Evolutionary conservation across 2,888 invertebrate genomes (phyloP).

Genomic region (Allacma fusca): DNA sequence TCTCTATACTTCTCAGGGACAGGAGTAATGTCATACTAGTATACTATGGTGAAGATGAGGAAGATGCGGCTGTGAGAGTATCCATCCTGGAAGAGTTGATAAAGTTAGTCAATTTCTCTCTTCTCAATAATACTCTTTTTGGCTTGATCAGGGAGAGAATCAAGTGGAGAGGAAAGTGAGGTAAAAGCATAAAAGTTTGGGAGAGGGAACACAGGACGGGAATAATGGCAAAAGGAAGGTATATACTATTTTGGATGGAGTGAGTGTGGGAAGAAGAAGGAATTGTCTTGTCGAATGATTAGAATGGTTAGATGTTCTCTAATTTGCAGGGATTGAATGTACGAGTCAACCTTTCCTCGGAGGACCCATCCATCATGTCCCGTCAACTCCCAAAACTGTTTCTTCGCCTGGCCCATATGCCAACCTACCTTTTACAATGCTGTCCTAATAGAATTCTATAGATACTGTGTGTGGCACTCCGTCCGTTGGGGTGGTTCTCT

Average conservation of each 20-base stretch:
- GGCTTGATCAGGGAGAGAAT: background rate
- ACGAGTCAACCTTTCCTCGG: slow-evolving; percentile 60
- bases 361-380: slow-evolving; percentile 61
- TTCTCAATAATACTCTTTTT: background rate
- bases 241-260: background rate
- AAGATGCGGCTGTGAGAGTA: too few species aligned
- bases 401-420: slow-evolving; percentile 44
- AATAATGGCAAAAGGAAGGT: background rate
- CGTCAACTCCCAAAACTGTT: slow-evolving; percentile 59
- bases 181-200: slow-evolving; percentile 18
- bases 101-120: background rate
- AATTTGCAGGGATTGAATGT: slow-evolving; percentile 62
- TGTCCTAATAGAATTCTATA: slow-evolving; percentile 42
- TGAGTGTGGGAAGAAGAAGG: slow-evolving; percentile 29
- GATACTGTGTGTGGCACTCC: background rate
- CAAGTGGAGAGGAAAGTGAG: background rate
- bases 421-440: slow-evolving; percentile 40
- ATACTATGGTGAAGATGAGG: too few species aligned
- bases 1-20: too few species aligned
- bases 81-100: too few species aligned
- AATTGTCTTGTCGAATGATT: slow-evolving; percentile 61
- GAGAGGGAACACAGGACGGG: background rate
- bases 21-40: too few species aligned
- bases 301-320: slow-evolving; percentile 61
- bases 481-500: background rate